Evolutionary conservation across 2,888 invertebrate species (phyloP).

Genomic region (Amaurobius ferox): DNA sequence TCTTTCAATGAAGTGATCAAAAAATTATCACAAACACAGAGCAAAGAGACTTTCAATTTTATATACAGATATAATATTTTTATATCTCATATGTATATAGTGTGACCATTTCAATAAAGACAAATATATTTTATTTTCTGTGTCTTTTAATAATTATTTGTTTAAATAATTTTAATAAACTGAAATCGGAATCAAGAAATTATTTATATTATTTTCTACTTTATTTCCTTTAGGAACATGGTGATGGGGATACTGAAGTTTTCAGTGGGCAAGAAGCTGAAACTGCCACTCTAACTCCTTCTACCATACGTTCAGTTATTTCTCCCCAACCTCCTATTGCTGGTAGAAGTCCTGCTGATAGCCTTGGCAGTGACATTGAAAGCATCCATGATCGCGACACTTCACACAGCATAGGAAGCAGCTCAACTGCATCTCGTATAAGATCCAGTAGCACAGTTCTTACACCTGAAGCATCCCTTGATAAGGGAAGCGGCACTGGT

Average conservation of each 20-base stretch:
- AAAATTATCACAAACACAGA: no score
- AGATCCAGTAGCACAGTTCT: conserved; percentile 46
- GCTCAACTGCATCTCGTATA: conserved; percentile 41
- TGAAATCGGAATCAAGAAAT: not conserved
- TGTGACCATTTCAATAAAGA: no score
- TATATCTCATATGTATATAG: no score
- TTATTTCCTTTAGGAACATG: conserved; percentile 49
- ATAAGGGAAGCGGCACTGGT: conserved; percentile 51
- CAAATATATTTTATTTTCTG: no score
- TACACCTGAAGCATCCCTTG: conserved; percentile 64
- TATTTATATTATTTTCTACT: not conserved
- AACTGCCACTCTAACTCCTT: conserved; percentile 72
- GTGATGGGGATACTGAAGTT: conserved; percentile 57
- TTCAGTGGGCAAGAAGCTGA: conserved; percentile 71
- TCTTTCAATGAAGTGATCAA: no score
- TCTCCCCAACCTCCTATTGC: conserved; percentile 65
- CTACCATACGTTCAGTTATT: conserved; percentile 69
- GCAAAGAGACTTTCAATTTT: no score
- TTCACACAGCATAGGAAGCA: conserved; percentile 22
- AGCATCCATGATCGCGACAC: conserved; percentile 66
- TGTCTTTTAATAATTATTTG: no score
- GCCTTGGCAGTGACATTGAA: conserved; percentile 66
- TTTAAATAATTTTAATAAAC: no score
- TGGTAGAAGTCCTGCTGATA: conserved; percentile 72
- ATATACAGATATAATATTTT: no score